Evolutionary conservation across 2,888 invertebrate species (phyloP), one percentile per base, ranked within the genome.

Genomic region (Drosophila nr. medialis): DNA sequence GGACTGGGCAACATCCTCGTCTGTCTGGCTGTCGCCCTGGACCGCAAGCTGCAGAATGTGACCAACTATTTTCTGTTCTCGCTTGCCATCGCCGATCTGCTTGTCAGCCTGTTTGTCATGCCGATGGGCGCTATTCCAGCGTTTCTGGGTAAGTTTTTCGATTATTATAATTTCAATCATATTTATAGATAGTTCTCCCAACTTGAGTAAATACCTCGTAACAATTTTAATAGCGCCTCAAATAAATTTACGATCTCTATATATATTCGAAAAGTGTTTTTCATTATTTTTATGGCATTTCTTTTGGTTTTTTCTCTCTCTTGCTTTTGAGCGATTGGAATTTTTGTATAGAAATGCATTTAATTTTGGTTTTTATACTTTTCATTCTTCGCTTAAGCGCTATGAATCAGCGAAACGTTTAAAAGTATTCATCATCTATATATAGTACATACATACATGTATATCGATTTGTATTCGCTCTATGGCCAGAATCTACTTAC

Each of bases 21-120:
- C 84, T 98, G 98, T 93, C 94, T 99, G 90, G 98, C 99, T 1
- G 98, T 99, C 83, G 96, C 96, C 74, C 94, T 98, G 91, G 99
- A 99, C 94, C 95, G 97, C 74, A 95, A 97, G 86, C 94, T 99
- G 74, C 98, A 99, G 93, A 99, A 98, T 93, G 97, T 98, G 79
- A 99, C 99, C 77, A 99, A 99, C 94, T 98, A 98, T 93, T 99
- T 99, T 93, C 94, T 99, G 75, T 94, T 98, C 87, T 98, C 98
- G 29, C 93, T 99, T 92, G 98, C 98, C 51, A 96, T 98, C 63
- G 98, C 99, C 61, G 99, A 99, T 94, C 94, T 99, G 68, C 94
- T 99, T 75, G 98, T 99, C 91, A 98, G 98, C 90, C 93, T 98
- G 75, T 96, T 98, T 91, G 99, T 99, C 65, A 99, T 99, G 99